phyloP scores from a whole-genome alignment of 2,888 invertebrate genomes.

The Microdon myrmicae region DNA sequence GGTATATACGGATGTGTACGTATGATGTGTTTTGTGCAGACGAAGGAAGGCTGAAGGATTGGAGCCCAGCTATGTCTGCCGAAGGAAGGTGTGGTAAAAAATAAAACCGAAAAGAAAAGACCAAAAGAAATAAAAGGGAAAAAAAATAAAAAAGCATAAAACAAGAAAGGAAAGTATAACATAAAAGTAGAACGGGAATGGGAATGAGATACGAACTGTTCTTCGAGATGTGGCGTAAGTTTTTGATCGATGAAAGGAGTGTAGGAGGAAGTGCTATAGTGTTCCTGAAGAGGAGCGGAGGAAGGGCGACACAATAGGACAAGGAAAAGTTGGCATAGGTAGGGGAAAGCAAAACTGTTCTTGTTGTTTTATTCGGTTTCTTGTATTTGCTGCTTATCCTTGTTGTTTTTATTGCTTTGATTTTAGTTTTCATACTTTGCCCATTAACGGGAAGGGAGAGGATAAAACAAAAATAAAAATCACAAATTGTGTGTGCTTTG shows the following conservation, averaged over 20 bases:
- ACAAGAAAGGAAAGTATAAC: conserved; percentile 2
- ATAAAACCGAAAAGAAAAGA: conserved; percentile 3
- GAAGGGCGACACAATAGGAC: conserved; percentile 1
- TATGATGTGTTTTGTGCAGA: too few relatives aligned
- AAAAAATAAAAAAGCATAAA: conserved; percentile 8
- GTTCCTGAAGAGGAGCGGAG: too few relatives aligned
- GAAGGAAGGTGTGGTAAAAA: not conserved
- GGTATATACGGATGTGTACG: too few relatives aligned
- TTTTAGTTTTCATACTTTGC: too few relatives aligned
- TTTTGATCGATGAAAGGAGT: conserved; percentile 16
- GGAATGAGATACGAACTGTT: conserved; percentile 9
- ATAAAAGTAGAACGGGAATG: conserved; percentile 8
- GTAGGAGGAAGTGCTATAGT: conserved; percentile 5
- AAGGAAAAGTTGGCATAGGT: conserved; percentile 37
- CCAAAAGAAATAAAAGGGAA: conserved; percentile 5
- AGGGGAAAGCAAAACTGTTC: conserved; percentile 21
- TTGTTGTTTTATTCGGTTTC: conserved; percentile 18
- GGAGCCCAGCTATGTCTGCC: not conserved
- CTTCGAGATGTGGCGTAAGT: not conserved
- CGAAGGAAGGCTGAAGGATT: too few relatives aligned
- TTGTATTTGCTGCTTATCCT: not conserved
- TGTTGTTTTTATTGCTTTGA: conserved; percentile 2
- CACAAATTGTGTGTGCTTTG: too few relatives aligned
- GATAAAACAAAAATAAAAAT: too few relatives aligned
- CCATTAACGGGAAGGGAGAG: too few relatives aligned